phyloP scores from a whole-genome alignment of 2,113 vertebrate species.

The Nematolebias whitei region DNA sequence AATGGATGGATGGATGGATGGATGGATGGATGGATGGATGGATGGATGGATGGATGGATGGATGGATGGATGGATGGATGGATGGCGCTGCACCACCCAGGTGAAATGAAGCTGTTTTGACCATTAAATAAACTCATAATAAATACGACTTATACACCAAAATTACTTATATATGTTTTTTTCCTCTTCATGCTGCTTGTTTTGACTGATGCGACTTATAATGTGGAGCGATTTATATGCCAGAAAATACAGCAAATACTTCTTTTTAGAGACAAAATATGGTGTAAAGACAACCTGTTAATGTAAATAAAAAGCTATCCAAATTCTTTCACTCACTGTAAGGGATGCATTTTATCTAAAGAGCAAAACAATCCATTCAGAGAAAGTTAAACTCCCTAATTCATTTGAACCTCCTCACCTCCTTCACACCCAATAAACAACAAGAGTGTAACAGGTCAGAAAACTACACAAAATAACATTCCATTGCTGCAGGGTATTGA shows the following conservation, averaged over 20 bases:
- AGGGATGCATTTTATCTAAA: background rate
- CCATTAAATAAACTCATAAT: no score
- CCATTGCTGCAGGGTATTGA: constrained; percentile 37
- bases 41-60: no score
- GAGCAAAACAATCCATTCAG: background rate
- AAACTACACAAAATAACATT: constrained; percentile 36
- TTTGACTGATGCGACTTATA: no score
- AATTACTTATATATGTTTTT: no score
- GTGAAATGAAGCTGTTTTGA: no score
- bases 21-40: no score
- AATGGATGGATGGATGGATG: no score
- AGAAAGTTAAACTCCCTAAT: constrained; percentile 8
- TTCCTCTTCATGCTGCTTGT: no score
- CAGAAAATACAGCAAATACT: background rate
- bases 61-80: no score
- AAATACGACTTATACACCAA: no score
- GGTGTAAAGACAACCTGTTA: background rate
- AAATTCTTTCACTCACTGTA: background rate
- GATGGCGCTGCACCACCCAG: no score
- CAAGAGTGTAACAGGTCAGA: constrained; percentile 30
- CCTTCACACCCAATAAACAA: background rate
- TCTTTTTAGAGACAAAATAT: background rate
- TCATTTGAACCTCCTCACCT: constrained; percentile 19
- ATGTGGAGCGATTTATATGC: no score
- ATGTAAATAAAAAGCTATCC: background rate